phyloP scores from a whole-genome alignment of 2,797 vertebrate species.

The Gymnoscopelus microlampas region DNA sequence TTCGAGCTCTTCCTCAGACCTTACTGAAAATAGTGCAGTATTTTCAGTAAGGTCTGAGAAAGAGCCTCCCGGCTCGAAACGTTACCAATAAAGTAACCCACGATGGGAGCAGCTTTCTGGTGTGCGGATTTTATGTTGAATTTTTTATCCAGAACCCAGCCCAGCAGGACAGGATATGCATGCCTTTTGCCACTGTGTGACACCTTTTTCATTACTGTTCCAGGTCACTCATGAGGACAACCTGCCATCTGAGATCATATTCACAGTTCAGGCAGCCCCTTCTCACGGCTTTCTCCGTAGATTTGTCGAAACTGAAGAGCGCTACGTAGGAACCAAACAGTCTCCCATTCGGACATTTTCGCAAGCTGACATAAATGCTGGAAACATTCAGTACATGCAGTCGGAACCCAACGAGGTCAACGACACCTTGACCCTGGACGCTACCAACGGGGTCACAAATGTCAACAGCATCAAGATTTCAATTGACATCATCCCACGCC shows the following conservation, averaged over 20 bases:
- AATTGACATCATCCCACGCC: conserved; percentile 85
- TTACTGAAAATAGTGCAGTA: too few species aligned
- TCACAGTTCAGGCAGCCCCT: conserved; percentile 81
- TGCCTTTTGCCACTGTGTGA: too few species aligned
- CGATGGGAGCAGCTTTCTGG: too few species aligned
- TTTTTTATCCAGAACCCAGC: too few species aligned
- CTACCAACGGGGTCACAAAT: conserved; percentile 82
- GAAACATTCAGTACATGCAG: conserved; percentile 88
- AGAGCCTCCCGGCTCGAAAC: too few species aligned
- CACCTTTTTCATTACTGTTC: conserved; percentile 32
- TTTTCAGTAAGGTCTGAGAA: too few species aligned
- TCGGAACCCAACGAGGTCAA: conserved; percentile 70
- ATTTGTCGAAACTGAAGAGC: conserved; percentile 76
- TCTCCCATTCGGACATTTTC: conserved; percentile 84
- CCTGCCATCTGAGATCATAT: conserved; percentile 86
- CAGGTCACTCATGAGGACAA: conserved; percentile 88
- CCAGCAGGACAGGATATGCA: too few species aligned
- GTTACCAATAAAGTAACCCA: too few species aligned
- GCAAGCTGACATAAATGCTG: conserved; percentile 85
- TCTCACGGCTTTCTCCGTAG: conserved; percentile 82
- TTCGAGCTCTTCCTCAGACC: too few species aligned
- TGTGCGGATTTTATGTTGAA: too few species aligned
- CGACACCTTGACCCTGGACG: conserved; percentile 84
- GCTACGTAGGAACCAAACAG: conserved; percentile 70
- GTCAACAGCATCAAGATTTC: conserved; percentile 79